Conservation (phyloP, 1,140 invertebrate genomes). For the Campodea augens region DNA sequence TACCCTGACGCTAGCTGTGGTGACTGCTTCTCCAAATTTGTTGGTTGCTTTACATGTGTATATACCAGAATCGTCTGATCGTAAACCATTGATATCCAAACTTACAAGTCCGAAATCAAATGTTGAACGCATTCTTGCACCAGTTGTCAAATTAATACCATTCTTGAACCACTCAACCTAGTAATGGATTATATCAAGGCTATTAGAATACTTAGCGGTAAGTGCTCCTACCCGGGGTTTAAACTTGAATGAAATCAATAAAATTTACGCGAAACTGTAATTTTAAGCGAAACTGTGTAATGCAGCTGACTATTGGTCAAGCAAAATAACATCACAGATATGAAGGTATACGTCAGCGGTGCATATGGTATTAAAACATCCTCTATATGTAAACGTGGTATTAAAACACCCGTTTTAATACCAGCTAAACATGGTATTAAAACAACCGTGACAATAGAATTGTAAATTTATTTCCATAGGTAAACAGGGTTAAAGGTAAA, state of each 20-base stretch:
- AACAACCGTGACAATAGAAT: no score
- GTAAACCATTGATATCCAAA: constrained; percentile 64
- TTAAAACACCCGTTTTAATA: no score
- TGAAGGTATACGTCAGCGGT: no score
- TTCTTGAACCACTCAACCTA: constrained; percentile 92
- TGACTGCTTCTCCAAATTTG: constrained; percentile 72
- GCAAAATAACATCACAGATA: no score
- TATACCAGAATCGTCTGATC: constrained; percentile 77
- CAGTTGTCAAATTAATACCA: constrained; percentile 58
- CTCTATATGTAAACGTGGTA: no score
- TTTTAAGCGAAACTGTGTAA: not conserved
- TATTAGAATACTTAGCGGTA: no score
- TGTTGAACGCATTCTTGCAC: constrained; percentile 59
- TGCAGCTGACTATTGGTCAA: no score
- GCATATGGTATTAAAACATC: no score
- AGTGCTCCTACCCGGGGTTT: not conserved
- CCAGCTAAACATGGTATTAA: no score
- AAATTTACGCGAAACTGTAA: no score
- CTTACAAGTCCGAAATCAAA: constrained; percentile 90
- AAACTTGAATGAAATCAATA: not conserved
- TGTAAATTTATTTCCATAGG: no score
- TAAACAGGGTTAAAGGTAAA: no score
- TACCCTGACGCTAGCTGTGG: constrained; percentile 75
- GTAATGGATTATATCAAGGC: constrained; percentile 18
- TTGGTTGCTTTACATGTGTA: constrained; percentile 88